Conservation (phyloP, 2,888 invertebrate species). For the Penaeus monodon region DNA sequence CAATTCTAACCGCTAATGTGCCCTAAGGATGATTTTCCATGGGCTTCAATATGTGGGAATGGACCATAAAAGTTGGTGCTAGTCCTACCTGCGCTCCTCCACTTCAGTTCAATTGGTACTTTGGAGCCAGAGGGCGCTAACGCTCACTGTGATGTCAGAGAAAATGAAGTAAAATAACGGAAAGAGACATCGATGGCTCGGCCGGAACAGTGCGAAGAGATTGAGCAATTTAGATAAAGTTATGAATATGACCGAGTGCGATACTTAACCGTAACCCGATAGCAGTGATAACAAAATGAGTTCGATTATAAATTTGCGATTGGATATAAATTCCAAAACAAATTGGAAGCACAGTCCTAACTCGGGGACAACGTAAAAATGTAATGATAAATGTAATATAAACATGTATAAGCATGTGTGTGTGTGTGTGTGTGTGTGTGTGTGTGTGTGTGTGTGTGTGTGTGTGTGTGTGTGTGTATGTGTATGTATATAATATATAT, state of each 20-base stretch:
- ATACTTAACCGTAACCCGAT: too few relatives aligned
- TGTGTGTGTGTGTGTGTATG: too few relatives aligned
- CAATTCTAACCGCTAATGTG: conserved; percentile 33
- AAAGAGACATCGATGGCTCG: conserved; percentile 46
- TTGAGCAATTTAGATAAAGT: conserved; percentile 35
- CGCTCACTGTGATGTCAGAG: conserved; percentile 31
- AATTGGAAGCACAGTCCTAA: too few relatives aligned
- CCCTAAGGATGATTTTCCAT: conserved; percentile 12
- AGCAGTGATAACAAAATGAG: too few relatives aligned
- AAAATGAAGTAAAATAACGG: conserved; percentile 52
- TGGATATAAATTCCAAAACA: too few relatives aligned
- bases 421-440: too few relatives aligned
- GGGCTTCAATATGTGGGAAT: not conserved
- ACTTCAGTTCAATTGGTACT: conserved; percentile 26
- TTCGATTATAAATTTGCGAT: too few relatives aligned
- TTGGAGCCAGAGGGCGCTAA: conserved; percentile 39
- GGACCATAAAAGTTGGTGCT: conserved; percentile 22
- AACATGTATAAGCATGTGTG: too few relatives aligned
- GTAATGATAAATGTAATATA: too few relatives aligned
- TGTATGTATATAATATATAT: too few relatives aligned
- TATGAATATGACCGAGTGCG: conserved; percentile 11
- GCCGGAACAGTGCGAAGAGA: conserved; percentile 27
- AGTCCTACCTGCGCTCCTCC: conserved; percentile 28
- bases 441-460: too few relatives aligned
- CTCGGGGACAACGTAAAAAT: too few relatives aligned